Evolutionary conservation across 2,888 invertebrate species (phyloP).

Genomic region (Xestia c-nigrum): DNA sequence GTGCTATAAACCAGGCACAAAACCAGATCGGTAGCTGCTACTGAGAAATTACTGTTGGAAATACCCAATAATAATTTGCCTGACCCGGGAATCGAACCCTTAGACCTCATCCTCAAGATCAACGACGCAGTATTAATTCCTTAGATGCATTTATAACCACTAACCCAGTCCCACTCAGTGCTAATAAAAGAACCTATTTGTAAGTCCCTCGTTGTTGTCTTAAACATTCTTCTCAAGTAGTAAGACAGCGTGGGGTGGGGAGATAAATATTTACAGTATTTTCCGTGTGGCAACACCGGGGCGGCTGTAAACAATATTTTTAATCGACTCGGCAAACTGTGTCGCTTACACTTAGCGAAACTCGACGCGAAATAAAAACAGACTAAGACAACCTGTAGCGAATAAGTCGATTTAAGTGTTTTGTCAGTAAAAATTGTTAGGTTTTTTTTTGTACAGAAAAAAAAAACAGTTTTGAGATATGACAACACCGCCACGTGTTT

Average conservation of each 20-base stretch:
- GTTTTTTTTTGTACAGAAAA: constrained; percentile 27
- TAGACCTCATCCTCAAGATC: too few species aligned
- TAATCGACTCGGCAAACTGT: constrained; percentile 85
- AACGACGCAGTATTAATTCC: too few species aligned
- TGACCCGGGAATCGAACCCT: too few species aligned
- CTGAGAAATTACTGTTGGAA: too few species aligned
- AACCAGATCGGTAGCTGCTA: too few species aligned
- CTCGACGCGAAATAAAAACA: constrained; percentile 64
- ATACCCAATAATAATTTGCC: too few species aligned
- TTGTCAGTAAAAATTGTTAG: not conserved
- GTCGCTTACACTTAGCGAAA: constrained; percentile 82
- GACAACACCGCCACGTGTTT: constrained; percentile 88
- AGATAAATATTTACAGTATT: constrained; percentile 82
- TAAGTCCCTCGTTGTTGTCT: constrained; percentile 42
- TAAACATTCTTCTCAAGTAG: constrained; percentile 62
- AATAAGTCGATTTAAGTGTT: constrained; percentile 47
- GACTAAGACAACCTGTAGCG: constrained; percentile 48
- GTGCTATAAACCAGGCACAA: too few species aligned
- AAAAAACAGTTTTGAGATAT: constrained; percentile 82
- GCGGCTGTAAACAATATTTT: constrained; percentile 82
- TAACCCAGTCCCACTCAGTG: not conserved
- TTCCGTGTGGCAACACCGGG: constrained; percentile 78
- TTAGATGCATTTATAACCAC: not conserved
- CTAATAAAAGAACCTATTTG: constrained; percentile 47
- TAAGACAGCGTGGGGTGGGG: constrained; percentile 64